Conservation (phyloP, 2,888 invertebrate species). For the Spilarctia lutea region DNA sequence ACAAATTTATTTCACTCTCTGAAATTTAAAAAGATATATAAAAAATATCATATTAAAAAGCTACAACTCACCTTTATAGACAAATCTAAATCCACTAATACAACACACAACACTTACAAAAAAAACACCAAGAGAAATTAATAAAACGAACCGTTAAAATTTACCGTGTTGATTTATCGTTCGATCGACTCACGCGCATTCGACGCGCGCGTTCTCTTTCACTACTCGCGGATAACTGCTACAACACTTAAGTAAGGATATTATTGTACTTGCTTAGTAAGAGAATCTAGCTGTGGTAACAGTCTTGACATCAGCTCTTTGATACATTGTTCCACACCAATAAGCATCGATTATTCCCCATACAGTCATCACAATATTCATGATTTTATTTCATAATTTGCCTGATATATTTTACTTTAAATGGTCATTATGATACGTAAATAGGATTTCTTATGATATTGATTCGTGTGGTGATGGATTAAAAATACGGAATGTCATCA, state of each 20-base stretch:
- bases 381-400: background rate
- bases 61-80: slow-evolving; percentile 8
- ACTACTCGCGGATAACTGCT: slow-evolving; percentile 36
- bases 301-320: slow-evolving; percentile 3
- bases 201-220: slow-evolving; percentile 28
- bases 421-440: too few species aligned
- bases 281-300: background rate
- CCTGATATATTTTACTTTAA: background rate
- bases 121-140: slow-evolving; percentile 9
- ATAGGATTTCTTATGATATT: too few species aligned
- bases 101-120: slow-evolving; percentile 7
- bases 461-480: too few species aligned
- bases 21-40: background rate
- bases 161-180: slow-evolving; percentile 24
- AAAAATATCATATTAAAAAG: background rate
- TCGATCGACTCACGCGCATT: slow-evolving; percentile 36
- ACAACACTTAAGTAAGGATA: background rate
- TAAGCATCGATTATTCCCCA: too few species aligned
- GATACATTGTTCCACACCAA: background rate
- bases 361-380: background rate
- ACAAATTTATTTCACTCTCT: background rate
- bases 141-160: slow-evolving; percentile 1
- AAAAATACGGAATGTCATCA: too few species aligned
- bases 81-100: slow-evolving; percentile 4
- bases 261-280: background rate